phyloP scores from a whole-genome alignment of 2,797 vertebrate genomes.

The Tarsius wallacei region DNA sequence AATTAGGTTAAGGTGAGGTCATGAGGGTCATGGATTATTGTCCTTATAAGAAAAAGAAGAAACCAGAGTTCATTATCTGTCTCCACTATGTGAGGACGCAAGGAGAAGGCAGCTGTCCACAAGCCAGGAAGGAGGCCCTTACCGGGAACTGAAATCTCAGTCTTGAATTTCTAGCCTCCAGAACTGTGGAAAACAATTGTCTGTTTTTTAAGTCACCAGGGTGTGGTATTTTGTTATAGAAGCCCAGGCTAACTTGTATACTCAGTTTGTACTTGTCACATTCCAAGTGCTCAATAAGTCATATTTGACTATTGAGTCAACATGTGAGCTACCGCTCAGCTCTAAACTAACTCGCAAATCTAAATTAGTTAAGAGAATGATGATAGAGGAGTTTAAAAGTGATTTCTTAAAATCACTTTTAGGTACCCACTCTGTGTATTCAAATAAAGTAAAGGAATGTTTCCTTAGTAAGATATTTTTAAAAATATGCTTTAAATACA shows the following conservation, averaged over 20 bases:
- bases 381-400: neutral
- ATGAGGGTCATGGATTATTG: no score
- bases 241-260: neutral
- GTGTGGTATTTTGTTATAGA: neutral
- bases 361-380: neutral
- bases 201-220: neutral
- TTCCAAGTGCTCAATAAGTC: neutral
- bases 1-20: neutral
- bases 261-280: neutral
- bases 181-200: neutral
- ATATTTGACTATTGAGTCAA: neutral
- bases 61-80: neutral
- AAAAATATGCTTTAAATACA: slow-evolving; percentile 53
- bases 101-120: neutral
- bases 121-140: neutral
- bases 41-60: neutral
- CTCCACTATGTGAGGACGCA: neutral
- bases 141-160: neutral
- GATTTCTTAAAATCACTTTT: neutral
- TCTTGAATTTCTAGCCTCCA: neutral
- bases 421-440: neutral
- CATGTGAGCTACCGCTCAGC: no score
- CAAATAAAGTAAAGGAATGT: slow-evolving; percentile 61
- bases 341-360: neutral
- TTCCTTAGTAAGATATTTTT: slow-evolving; percentile 19